Evolutionary conservation across 53 echinoderm and acorn worm genomes (phyloP).

Genomic region (Holothuria scabra): DNA sequence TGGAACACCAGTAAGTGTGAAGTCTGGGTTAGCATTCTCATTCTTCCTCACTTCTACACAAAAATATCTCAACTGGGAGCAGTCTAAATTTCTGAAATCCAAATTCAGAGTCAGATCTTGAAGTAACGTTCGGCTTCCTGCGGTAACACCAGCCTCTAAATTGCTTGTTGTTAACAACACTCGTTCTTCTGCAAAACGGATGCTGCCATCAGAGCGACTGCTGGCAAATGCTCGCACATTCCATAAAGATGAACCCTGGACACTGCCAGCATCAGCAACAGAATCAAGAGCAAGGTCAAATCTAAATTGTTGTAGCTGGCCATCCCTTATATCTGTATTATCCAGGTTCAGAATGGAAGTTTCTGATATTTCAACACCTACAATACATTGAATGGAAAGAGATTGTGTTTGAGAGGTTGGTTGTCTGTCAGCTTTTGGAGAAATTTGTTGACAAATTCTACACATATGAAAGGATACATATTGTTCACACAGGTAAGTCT

Average conservation of each 20-base stretch:
- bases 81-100: conserved; percentile 53
- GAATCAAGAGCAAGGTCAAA: conserved; percentile 72
- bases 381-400: background rate
- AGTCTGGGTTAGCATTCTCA: conserved; percentile 66
- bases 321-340: conserved; percentile 62
- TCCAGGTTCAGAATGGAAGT: conserved; percentile 29
- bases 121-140: conserved; percentile 54
- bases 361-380: conserved; percentile 77
- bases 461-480: too few species aligned
- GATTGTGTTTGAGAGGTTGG: background rate
- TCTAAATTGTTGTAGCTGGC: conserved; percentile 45
- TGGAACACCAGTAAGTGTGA: conserved; percentile 63
- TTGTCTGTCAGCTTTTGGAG: too few species aligned
- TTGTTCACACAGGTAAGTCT: too few species aligned
- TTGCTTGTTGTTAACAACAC: conserved; percentile 2
- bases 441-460: background rate
- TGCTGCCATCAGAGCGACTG: conserved; percentile 22
- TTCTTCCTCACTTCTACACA: conserved; percentile 70
- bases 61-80: conserved; percentile 69
- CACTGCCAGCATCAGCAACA: conserved; percentile 70
- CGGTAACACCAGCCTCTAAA: conserved; percentile 46
- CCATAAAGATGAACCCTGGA: conserved; percentile 62
- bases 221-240: conserved; percentile 47
- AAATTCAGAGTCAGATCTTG: conserved; percentile 48
- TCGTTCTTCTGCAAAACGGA: background rate